phyloP scores from a whole-genome alignment of 2,113 vertebrate species.

The Actenoides lindsayi region DNA sequence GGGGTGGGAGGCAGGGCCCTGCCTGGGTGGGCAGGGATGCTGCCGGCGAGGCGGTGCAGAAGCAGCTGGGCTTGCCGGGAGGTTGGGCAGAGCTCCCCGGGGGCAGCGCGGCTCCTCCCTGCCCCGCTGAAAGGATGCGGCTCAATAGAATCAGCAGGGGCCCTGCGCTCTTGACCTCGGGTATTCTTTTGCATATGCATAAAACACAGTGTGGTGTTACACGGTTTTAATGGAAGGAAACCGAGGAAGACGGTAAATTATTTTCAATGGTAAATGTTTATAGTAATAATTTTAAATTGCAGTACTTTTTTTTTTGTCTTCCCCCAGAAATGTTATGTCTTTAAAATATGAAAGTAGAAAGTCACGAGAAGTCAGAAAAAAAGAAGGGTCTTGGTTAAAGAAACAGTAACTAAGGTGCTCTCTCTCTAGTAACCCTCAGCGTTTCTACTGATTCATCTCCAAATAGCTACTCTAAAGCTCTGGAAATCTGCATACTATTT shows the following conservation, averaged over 20 bases:
- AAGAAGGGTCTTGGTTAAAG: not conserved
- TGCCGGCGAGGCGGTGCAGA: fast-evolving
- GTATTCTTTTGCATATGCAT: not conserved
- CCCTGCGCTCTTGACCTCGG: not conserved
- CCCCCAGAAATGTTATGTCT: not conserved
- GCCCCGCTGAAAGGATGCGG: fast-evolving
- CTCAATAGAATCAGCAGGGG: too few species aligned
- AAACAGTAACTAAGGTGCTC: not conserved
- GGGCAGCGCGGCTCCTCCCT: not conserved
- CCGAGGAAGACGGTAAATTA: not conserved
- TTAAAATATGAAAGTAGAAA: not conserved
- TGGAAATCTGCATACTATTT: not conserved
- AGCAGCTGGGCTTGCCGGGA: not conserved
- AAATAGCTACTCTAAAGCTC: not conserved
- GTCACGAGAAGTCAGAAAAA: not conserved
- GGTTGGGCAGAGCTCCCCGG: not conserved
- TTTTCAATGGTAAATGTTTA: not conserved
- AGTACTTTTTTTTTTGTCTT: not conserved
- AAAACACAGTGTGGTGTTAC: not conserved
- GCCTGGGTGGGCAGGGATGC: not conserved
- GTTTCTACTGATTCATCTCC: not conserved
- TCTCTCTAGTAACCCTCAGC: not conserved
- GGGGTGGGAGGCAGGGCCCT: not conserved
- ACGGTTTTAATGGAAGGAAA: not conserved
- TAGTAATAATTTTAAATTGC: not conserved